Evolutionary conservation across 2,888 invertebrate species (phyloP), one percentile per base, ranked within the genome.

Genomic region (Stegophylla sp.): DNA sequence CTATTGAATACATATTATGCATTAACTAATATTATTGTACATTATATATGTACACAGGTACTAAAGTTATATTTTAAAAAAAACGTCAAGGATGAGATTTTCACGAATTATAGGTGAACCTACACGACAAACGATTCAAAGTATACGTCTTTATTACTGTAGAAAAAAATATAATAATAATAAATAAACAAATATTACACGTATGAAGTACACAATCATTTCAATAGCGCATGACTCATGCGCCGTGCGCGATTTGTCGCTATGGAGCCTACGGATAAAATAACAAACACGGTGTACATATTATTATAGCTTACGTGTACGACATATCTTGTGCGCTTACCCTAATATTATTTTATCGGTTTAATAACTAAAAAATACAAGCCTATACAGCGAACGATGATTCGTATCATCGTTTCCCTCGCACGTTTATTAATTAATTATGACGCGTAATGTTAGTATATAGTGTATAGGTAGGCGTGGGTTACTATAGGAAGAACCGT

Each of bases 221-320:
- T 15, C 48, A 10, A 12, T 26, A 48, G n/a, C 72, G 45, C n/a
- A n/a, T 73, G 72, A 73, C 59, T 73, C 72, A 72, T 23, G 17
- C 23, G 12, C 41, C 12, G 9, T 10, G 17, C n/a, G n/a, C 28
- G 20, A 3, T 53, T 72, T 59, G 72, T 72, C 72, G 72, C 72
- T 26, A 59, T 73, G 72, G 72, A 43, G 41, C 26, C 34, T 3
- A 41, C 23, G 34, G 53, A 71, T 1, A 23, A 73, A 72, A 73
- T 59, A 73, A 73, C 72, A 51, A 51, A 51, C 51, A 51, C 51
- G 17, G 17, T 0, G 17, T 51, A 51, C 17, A 15, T 51, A 17
- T 4, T 48, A 13, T 7, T 48, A 51, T 51, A 51, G 17, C 51
- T 17, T 51, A 17, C 51, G 17, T 2, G 51, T 15, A 17, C 17